Conservation (phyloP, 1,140 invertebrate genomes). For the Pogonus chalceus region DNA sequence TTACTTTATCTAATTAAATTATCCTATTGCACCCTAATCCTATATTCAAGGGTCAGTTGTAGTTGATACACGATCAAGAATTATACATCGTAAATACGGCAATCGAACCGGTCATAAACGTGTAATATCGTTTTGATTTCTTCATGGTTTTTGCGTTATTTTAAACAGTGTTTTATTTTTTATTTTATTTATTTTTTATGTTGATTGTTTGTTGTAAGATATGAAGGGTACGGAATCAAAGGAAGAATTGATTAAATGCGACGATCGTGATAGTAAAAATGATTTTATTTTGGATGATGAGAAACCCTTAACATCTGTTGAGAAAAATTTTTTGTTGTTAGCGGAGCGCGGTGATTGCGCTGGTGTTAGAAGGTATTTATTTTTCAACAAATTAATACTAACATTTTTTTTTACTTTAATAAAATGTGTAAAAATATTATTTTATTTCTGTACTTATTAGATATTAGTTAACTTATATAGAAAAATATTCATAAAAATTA, state of each 20-base stretch:
- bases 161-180: too few relatives aligned
- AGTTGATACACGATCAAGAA: not conserved
- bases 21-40: not conserved
- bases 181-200: too few relatives aligned
- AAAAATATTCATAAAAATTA: too few relatives aligned
- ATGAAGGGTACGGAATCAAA: constrained; percentile 24
- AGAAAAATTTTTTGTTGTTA: constrained; percentile 74
- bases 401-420: not conserved
- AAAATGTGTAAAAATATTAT: not conserved
- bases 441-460: not conserved
- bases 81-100: not conserved
- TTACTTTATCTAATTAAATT: not conserved
- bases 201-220: too few relatives aligned
- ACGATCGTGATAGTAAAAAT: constrained; percentile 9
- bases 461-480: not conserved
- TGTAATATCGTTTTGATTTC: too few relatives aligned
- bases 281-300: constrained; percentile 35
- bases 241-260: constrained; percentile 19
- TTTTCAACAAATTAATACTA: not conserved
- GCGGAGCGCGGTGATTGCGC: constrained; percentile 81
- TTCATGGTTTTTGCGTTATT: too few relatives aligned
- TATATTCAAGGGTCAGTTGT: not conserved
- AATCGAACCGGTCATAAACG: too few relatives aligned
- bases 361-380: constrained; percentile 60
- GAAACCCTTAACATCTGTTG: constrained; percentile 60